phyloP scores from a whole-genome alignment of 2,888 invertebrate species.

The Monochamus alternatus region DNA sequence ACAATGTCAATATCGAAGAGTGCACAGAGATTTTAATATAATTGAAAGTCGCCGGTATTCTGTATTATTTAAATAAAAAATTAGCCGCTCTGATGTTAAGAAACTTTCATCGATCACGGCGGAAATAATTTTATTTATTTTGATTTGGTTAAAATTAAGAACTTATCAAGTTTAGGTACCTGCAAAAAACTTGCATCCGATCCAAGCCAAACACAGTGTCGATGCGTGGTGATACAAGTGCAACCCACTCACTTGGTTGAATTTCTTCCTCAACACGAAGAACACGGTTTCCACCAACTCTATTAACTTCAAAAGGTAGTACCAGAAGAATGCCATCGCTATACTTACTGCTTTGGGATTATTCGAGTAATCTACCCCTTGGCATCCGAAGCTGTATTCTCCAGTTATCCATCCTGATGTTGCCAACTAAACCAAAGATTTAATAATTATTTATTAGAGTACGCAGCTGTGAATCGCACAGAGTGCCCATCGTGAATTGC shows the following conservation, averaged over 20 bases:
- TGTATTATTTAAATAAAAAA: too few relatives aligned
- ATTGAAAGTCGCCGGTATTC: too few relatives aligned
- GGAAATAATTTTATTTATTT: background rate
- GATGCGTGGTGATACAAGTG: slow-evolving; percentile 84
- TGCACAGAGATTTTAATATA: too few relatives aligned
- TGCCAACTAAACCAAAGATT: slow-evolving; percentile 70
- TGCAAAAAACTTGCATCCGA: slow-evolving; percentile 77
- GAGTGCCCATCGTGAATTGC: too few relatives aligned
- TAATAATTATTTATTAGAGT: background rate
- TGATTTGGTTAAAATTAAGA: slow-evolving; percentile 19
- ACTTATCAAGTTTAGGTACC: slow-evolving; percentile 70
- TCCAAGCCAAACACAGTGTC: slow-evolving; percentile 76
- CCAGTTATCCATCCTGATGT: slow-evolving; percentile 78
- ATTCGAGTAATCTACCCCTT: slow-evolving; percentile 81
- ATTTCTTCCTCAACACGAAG: slow-evolving; percentile 82
- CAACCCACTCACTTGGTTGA: slow-evolving; percentile 80
- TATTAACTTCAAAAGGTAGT: slow-evolving; percentile 76
- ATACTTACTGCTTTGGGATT: slow-evolving; percentile 75
- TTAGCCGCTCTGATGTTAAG: too few relatives aligned
- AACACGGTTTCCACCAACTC: slow-evolving; percentile 82
- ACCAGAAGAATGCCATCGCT: slow-evolving; percentile 74
- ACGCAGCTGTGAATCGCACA: too few relatives aligned
- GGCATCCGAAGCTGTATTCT: slow-evolving; percentile 77
- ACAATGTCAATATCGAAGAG: too few relatives aligned
- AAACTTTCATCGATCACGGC: too few relatives aligned